A percentile compares a stretch with the other conserved stretches of the same genome.
These are phyloP conservation scores for Ctenopoma kingsleyae DNA, from an alignment of 2,797 vertebrate species.

Conservation along the genomic window DNA sequence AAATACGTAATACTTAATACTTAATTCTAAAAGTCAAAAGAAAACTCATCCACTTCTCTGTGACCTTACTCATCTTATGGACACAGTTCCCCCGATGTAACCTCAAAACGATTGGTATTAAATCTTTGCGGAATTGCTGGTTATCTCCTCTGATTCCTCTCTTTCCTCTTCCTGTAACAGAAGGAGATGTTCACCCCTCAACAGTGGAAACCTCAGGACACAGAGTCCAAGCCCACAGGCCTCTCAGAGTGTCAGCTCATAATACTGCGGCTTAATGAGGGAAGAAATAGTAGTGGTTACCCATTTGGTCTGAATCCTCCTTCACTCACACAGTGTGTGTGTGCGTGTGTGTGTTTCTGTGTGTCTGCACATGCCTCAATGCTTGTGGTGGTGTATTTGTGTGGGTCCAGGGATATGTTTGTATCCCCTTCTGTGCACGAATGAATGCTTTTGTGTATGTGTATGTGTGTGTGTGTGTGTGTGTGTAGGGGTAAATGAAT, in stretches of 20 bases:
- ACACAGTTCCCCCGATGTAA: slow-evolving; percentile 52
- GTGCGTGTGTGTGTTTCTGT: slow-evolving; percentile 42
- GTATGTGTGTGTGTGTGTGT: slow-evolving; percentile 52
- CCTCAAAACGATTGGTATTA: slow-evolving; percentile 51
- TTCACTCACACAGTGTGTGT: slow-evolving; percentile 36
- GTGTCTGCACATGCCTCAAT: slow-evolving; percentile 43
- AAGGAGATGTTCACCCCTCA: slow-evolving; percentile 46
- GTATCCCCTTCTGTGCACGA: slow-evolving; percentile 51
- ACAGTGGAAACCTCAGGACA: slow-evolving; percentile 62
- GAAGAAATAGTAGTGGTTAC: slow-evolving; percentile 73
- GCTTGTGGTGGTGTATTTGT: slow-evolving; percentile 40
- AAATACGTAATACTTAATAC: slow-evolving; percentile 11
- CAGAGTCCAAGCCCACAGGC: slow-evolving; percentile 65
- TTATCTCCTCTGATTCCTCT: slow-evolving; percentile 51
- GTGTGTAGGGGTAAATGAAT: slow-evolving; percentile 77
- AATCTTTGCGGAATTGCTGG: slow-evolving; percentile 46
- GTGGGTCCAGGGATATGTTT: slow-evolving; percentile 39
- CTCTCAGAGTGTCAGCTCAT: slow-evolving; percentile 65
- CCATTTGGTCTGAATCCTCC: slow-evolving; percentile 59
- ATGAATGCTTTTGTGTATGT: slow-evolving; percentile 39
- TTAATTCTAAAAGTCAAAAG: background rate
- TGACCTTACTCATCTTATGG: slow-evolving; percentile 49
- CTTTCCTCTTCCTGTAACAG: slow-evolving; percentile 58
- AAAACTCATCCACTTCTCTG: slow-evolving; percentile 22
- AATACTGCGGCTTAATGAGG: slow-evolving; percentile 73